Evolutionary conservation across 2,113 vertebrate species (phyloP).

Genomic region (Eira barbara): DNA sequence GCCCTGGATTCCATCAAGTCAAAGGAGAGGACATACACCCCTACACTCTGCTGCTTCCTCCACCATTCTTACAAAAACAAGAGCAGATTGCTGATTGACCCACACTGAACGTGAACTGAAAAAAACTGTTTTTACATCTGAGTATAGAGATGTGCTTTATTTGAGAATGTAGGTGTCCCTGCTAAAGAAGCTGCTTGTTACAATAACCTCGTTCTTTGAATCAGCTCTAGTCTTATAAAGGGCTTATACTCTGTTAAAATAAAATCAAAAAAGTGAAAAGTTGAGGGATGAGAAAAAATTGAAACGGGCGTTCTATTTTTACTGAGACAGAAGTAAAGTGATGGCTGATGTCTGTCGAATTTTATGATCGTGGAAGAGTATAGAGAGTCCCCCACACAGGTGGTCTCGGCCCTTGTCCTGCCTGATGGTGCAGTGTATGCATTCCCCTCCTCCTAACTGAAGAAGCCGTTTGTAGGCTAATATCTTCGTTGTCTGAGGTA

Average conservation of each 20-base stretch:
- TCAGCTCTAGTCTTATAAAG: not conserved
- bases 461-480: not conserved
- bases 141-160: not conserved
- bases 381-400: not conserved
- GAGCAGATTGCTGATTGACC: not conserved
- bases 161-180: not conserved
- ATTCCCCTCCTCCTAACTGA: not conserved
- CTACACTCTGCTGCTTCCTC: not conserved
- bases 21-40: not conserved
- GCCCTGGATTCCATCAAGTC: not conserved
- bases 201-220: not conserved
- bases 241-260: not conserved
- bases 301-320: not conserved
- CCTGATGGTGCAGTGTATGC: not conserved
- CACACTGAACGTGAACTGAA: not conserved
- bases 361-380: not conserved
- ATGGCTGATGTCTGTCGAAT: not conserved
- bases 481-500: not conserved
- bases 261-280: conserved; percentile 27
- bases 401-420: not conserved
- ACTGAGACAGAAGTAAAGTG: not conserved
- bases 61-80: not conserved
- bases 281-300: not conserved
- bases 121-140: not conserved
- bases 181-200: not conserved